Evolutionary conservation across 2,888 invertebrate species (phyloP).

Genomic region (Nezara viridula): DNA sequence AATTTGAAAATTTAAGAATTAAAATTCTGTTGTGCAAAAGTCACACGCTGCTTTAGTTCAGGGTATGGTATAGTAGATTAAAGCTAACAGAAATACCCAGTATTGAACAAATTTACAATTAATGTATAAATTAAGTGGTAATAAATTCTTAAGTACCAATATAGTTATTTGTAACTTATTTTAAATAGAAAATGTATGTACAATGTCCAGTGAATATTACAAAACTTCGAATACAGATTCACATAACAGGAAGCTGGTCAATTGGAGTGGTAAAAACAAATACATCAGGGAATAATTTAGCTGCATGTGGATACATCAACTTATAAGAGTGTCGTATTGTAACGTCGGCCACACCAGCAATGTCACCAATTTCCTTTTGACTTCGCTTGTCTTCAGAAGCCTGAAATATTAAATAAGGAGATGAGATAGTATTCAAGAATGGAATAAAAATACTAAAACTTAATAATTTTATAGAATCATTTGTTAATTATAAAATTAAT

Average conservation of each 20-base stretch:
- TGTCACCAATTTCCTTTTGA: conserved; percentile 98
- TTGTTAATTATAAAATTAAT: too few species aligned
- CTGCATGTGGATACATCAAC: conserved; percentile 94
- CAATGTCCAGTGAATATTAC: not conserved
- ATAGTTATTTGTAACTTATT: not conserved
- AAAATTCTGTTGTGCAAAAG: not conserved
- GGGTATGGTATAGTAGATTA: not conserved
- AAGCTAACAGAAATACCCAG: not conserved
- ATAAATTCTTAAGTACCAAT: conserved; percentile 39
- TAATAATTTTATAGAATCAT: not conserved
- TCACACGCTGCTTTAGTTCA: not conserved
- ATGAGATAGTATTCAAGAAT: conserved; percentile 7
- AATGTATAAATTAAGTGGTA: not conserved
- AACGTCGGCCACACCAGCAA: conserved; percentile 98
- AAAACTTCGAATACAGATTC: conserved; percentile 8
- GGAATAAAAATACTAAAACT: not conserved
- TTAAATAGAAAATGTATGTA: conserved; percentile 22
- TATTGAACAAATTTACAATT: conserved; percentile 1
- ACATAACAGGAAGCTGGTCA: conserved; percentile 82
- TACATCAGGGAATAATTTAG: conserved; percentile 93
- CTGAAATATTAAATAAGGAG: conserved; percentile 70
- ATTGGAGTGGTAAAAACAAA: conserved; percentile 96
- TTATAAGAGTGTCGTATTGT: conserved; percentile 98
- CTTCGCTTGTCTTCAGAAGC: conserved; percentile 94
- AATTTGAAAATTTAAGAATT: not conserved